Evolutionary conservation across 2,797 vertebrate genomes (phyloP).

Genomic region (Scolopax bukidnonensis): DNA sequence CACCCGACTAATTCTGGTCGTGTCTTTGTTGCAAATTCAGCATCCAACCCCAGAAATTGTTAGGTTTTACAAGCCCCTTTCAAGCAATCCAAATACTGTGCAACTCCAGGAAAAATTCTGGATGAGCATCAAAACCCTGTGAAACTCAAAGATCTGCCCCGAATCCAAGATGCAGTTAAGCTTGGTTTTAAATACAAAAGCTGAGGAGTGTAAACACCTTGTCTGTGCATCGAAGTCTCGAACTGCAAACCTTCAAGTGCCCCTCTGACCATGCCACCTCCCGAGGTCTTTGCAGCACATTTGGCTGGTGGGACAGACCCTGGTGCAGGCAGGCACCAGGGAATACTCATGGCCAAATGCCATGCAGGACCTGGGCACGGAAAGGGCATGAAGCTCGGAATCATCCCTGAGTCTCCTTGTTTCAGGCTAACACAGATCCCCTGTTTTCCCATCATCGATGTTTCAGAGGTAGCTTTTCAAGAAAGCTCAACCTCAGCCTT

Average conservation of each 20-base stretch:
- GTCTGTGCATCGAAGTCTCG: background rate
- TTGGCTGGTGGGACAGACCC: background rate
- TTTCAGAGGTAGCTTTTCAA: background rate
- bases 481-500: background rate
- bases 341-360: background rate
- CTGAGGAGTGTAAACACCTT: background rate
- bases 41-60: background rate
- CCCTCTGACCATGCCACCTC: background rate
- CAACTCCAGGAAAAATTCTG: background rate
- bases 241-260: background rate
- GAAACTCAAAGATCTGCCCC: background rate
- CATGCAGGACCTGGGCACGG: fast-evolving
- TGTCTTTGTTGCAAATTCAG: conserved; percentile 20
- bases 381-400: fast-evolving
- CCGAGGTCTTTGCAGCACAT: background rate
- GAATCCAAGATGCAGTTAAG: background rate
- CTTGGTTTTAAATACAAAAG: background rate
- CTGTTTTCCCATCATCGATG: background rate
- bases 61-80: conserved; percentile 19
- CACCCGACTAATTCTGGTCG: background rate
- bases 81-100: background rate
- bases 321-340: background rate
- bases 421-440: background rate
- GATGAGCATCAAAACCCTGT: conserved; percentile 3
- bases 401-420: background rate